Evolutionary conservation across 1,140 invertebrate genomes (phyloP).

Genomic region (Drosophila pachea): DNA sequence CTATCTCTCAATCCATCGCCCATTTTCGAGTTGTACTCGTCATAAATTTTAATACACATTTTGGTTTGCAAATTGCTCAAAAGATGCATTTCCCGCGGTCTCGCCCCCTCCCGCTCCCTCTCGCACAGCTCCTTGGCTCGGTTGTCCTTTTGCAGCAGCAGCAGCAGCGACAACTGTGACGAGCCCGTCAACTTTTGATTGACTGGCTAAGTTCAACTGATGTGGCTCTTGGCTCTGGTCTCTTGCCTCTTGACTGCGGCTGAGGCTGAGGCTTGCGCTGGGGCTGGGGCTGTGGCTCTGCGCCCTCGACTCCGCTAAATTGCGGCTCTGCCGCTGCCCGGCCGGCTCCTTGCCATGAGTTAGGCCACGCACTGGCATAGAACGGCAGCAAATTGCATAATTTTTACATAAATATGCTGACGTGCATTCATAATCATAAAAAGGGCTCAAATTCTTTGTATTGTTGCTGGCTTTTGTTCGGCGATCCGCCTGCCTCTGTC

Average conservation of each 20-base stretch:
- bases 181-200: conserved; percentile 74
- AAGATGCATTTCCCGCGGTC: conserved; percentile 69
- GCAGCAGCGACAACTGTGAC: conserved; percentile 69
- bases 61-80: conserved; percentile 74
- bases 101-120: background rate
- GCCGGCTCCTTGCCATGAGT: conserved; percentile 19
- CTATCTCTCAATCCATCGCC: conserved; percentile 50
- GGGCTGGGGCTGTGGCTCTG: background rate
- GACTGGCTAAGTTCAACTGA: conserved; percentile 72
- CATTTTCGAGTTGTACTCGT: conserved; percentile 62
- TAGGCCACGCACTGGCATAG: conserved; percentile 54
- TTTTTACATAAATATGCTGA: conserved; percentile 78
- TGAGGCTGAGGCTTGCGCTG: background rate
- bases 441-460: conserved; percentile 65
- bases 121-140: background rate
- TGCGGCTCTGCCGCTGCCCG: background rate
- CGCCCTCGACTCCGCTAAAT: too few species aligned
- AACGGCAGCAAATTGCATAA: conserved; percentile 75
- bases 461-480: conserved; percentile 43
- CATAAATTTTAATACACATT: conserved; percentile 77
- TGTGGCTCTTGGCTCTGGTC: conserved; percentile 42
- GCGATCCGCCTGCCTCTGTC: background rate
- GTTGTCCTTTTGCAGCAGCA: conserved; percentile 55
- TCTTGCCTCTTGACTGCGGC: conserved; percentile 8
- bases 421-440: conserved; percentile 77